Evolutionary conservation across 2,888 invertebrate genomes (phyloP).

Genomic region (Yponomeuta sedellus): DNA sequence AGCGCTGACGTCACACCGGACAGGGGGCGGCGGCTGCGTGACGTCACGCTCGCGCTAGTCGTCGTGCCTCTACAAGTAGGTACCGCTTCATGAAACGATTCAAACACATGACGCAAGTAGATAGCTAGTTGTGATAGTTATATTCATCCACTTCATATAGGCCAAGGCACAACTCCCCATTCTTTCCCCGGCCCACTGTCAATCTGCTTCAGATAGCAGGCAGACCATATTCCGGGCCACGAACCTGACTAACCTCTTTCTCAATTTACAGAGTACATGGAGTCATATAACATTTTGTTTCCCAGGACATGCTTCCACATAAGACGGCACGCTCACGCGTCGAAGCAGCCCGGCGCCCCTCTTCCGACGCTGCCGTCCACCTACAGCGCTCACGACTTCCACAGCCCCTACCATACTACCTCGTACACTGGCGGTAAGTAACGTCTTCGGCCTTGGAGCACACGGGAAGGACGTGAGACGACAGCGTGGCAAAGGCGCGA

Average conservation of each 20-base stretch:
- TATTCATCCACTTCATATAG: no score
- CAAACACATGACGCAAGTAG: conserved; percentile 37
- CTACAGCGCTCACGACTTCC: conserved; percentile 96
- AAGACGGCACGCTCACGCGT: conserved; percentile 89
- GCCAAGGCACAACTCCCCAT: background rate
- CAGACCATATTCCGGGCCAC: no score
- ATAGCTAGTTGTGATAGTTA: conserved; percentile 27
- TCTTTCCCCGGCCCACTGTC: no score
- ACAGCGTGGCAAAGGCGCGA: no score
- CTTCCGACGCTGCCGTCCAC: conserved; percentile 93
- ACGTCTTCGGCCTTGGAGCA: no score
- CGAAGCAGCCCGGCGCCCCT: conserved; percentile 81
- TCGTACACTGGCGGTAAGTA: conserved; percentile 71
- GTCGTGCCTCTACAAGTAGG: conserved; percentile 82
- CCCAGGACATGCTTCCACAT: conserved; percentile 92
- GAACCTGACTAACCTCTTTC: background rate
- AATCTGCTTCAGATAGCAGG: no score
- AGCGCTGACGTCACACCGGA: no score
- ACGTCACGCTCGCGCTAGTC: background rate
- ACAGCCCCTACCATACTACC: conserved; percentile 73
- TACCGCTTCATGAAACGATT: background rate
- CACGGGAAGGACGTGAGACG: no score
- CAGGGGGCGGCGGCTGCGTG: background rate
- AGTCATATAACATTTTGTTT: background rate
- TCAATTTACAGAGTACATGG: background rate